These are phyloP conservation scores for Lydus trimaculatus DNA, from an alignment of 2,888 invertebrate species.

Conservation along the genomic window DNA sequence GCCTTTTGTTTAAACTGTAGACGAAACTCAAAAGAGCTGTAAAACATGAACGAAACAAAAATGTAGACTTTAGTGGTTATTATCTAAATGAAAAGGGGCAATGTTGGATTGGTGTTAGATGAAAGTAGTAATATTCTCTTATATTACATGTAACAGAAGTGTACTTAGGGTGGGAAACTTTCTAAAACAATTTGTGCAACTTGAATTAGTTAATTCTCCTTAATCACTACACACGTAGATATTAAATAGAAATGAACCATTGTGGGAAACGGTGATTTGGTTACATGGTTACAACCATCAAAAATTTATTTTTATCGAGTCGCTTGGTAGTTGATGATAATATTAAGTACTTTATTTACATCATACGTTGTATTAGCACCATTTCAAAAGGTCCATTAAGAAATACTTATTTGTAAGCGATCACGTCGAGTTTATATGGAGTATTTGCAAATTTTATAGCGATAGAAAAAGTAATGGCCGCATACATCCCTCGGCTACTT, in stretches of 20 bases:
- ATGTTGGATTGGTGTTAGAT: slow-evolving; percentile 15
- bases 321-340: slow-evolving; percentile 14
- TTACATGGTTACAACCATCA: neutral
- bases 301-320: neutral
- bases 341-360: slow-evolving; percentile 28
- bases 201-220: slow-evolving; percentile 41
- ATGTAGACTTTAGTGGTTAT: slow-evolving; percentile 21
- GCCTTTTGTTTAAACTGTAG: neutral
- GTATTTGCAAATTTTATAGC: slow-evolving; percentile 49
- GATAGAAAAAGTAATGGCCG: slow-evolving; percentile 44
- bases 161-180: slow-evolving; percentile 34
- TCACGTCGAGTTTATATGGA: slow-evolving; percentile 48
- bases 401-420: slow-evolving; percentile 29
- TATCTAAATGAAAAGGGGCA: slow-evolving; percentile 32
- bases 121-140: slow-evolving; percentile 21
- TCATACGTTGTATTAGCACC: slow-evolving; percentile 27
- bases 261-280: neutral
- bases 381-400: slow-evolving; percentile 31
- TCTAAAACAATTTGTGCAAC: slow-evolving; percentile 39
- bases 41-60: slow-evolving; percentile 26
- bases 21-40: slow-evolving; percentile 22
- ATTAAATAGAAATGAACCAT: slow-evolving; percentile 2
- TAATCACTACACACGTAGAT: slow-evolving; percentile 35
- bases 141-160: slow-evolving; percentile 32
- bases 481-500: slow-evolving; percentile 36